Evolutionary conservation across 2,113 vertebrate species (phyloP).

Genomic region (Trochalopteron elliotii): DNA sequence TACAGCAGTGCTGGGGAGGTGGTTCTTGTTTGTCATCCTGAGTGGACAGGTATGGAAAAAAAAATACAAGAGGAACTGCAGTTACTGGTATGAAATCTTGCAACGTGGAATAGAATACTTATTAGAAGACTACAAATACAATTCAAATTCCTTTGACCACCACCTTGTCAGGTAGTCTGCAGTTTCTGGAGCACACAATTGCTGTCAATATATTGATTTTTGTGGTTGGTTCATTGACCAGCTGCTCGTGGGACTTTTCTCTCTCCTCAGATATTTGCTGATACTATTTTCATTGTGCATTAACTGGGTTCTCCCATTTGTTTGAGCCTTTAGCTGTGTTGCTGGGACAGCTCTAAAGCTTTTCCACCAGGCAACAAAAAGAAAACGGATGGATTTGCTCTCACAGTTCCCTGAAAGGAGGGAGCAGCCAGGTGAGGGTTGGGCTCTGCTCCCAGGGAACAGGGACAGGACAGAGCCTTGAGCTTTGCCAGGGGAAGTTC

Average conservation of each 20-base stretch:
- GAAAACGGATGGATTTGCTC: neutral
- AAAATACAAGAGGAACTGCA: neutral
- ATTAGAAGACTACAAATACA: neutral
- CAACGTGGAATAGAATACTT: neutral
- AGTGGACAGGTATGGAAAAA: neutral
- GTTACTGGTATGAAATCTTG: neutral
- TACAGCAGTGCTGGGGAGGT: neutral
- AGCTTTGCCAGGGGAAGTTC: neutral
- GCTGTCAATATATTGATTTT: slow-evolving; percentile 6
- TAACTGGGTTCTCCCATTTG: neutral
- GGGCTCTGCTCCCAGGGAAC: neutral
- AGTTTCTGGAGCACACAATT: neutral
- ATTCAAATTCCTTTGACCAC: neutral
- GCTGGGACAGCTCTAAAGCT: neutral
- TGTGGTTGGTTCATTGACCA: neutral
- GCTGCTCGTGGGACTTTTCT: neutral
- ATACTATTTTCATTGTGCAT: neutral
- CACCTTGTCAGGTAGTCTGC: neutral
- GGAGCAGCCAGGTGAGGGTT: neutral
- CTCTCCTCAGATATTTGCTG: neutral
- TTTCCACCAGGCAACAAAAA: neutral
- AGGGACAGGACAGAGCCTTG: neutral
- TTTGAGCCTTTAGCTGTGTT: neutral
- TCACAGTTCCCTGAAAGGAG: neutral
- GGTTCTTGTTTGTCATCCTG: neutral